Conservation (phyloP, 2,888 invertebrate species). For the Leptinotarsa peninsularis region DNA sequence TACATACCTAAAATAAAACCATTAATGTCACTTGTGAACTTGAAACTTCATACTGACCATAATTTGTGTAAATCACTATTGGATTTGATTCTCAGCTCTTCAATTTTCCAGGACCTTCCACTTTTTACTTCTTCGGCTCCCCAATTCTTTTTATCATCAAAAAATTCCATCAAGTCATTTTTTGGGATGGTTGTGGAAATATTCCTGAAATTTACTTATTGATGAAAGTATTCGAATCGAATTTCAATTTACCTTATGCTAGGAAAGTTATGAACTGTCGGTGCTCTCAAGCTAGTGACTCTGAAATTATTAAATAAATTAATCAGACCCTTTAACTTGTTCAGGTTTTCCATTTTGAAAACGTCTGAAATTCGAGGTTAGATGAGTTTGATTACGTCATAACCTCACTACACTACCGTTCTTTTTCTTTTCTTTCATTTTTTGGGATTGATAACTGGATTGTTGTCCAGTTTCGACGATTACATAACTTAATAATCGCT, state of each 20-base stretch:
- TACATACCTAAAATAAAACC: conserved; percentile 72
- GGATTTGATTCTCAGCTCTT: conserved; percentile 94
- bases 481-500: no score
- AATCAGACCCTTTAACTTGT: conserved; percentile 4
- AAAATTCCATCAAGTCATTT: conserved; percentile 85
- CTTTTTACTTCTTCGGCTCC: conserved; percentile 78
- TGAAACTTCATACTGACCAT: conserved; percentile 75
- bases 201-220: conserved; percentile 13
- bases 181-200: conserved; percentile 62
- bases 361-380: background rate
- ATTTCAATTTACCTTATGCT: conserved; percentile 1
- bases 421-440: no score
- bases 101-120: conserved; percentile 88
- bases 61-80: conserved; percentile 96
- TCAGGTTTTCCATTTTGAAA: conserved; percentile 1
- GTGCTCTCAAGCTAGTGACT: background rate
- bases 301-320: conserved; percentile 7
- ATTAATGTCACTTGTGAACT: conserved; percentile 27
- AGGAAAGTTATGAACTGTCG: background rate
- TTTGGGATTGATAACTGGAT: no score
- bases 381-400: no score
- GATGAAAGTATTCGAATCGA: background rate
- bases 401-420: no score
- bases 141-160: conserved; percentile 90
- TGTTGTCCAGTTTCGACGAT: no score